Evolutionary conservation across 2,888 invertebrate genomes (phyloP).

Genomic region (Flexamia atlantica): DNA sequence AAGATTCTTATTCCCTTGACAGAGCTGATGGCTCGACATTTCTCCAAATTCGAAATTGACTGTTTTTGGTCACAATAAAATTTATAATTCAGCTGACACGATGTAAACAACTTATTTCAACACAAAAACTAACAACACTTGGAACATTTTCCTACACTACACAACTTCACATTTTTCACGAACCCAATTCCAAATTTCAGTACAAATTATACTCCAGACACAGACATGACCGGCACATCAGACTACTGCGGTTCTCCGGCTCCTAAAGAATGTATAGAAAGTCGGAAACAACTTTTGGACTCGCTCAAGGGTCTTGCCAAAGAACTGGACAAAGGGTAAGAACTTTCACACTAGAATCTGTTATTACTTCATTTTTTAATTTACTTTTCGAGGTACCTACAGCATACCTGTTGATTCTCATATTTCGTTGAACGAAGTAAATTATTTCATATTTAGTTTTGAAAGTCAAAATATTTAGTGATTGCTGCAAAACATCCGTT

Average conservation of each 20-base stretch:
- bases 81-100: conserved; percentile 22
- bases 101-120: neutral
- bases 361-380: too few relatives aligned
- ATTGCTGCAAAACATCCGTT: too few relatives aligned
- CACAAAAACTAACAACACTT: neutral
- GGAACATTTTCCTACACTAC: conserved; percentile 9
- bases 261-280: conserved; percentile 29
- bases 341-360: too few relatives aligned
- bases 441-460: too few relatives aligned
- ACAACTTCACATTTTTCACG: conserved; percentile 23
- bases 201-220: neutral
- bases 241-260: conserved; percentile 8
- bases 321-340: conserved; percentile 46
- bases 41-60: neutral
- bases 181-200: neutral
- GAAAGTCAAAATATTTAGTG: too few relatives aligned
- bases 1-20: too few relatives aligned
- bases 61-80: neutral
- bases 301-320: conserved; percentile 13
- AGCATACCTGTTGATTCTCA: too few relatives aligned
- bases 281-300: conserved; percentile 32
- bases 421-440: too few relatives aligned
- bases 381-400: too few relatives aligned
- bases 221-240: neutral
- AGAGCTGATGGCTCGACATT: too few relatives aligned